Conservation (phyloP, 1,140 invertebrate genomes). For the Leptonema lineaticorne region DNA sequence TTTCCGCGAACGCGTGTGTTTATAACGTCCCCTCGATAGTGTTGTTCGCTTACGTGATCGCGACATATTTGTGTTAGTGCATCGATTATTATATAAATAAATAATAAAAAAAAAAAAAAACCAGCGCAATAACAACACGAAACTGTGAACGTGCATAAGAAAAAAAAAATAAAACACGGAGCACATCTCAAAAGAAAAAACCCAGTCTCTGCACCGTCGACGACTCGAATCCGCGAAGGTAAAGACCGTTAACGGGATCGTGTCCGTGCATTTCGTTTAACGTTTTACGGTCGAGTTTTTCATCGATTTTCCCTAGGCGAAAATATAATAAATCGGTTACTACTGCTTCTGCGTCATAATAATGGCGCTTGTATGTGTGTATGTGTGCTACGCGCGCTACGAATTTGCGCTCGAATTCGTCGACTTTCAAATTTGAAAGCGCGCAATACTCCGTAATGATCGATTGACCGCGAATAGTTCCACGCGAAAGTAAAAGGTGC, state of each 20-base stretch:
- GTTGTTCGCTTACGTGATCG: too few relatives aligned
- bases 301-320: neutral
- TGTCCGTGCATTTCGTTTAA: neutral
- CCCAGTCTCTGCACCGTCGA: neutral
- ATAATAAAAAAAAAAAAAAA: too few relatives aligned
- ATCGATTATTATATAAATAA: too few relatives aligned
- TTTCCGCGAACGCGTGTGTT: neutral
- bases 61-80: too few relatives aligned
- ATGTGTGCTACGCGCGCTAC: neutral
- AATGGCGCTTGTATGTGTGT: neutral
- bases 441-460: too few relatives aligned
- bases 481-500: too few relatives aligned
- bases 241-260: neutral
- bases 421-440: too few relatives aligned
- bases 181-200: neutral
- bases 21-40: too few relatives aligned
- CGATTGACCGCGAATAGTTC: too few relatives aligned
- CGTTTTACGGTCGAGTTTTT: neutral
- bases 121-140: neutral
- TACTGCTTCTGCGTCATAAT: slow-evolving; percentile 1
- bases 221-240: neutral
- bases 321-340: neutral
- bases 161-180: neutral
- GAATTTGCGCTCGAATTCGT: too few relatives aligned
- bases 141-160: neutral